phyloP scores from a whole-genome alignment of 2,797 vertebrate genomes.

The Numenius phaeopus region DNA sequence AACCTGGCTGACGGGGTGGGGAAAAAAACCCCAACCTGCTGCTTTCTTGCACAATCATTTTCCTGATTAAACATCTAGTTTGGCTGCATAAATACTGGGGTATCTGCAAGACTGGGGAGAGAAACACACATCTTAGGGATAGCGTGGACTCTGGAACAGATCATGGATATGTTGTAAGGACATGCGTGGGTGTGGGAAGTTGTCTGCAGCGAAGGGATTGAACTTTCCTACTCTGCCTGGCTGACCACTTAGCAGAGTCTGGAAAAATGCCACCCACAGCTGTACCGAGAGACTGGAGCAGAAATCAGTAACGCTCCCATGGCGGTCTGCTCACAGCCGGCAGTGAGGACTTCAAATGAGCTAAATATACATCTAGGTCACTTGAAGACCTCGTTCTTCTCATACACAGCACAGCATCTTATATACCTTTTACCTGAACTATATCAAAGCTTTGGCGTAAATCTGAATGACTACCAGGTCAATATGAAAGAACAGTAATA shows the following conservation, averaged over 20 bases:
- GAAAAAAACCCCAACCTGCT: not conserved
- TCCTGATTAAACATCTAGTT: not conserved
- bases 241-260: not conserved
- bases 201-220: not conserved
- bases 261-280: not conserved
- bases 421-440: not conserved
- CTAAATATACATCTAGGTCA: not conserved
- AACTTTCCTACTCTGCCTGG: not conserved
- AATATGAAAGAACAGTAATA: not conserved
- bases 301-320: not conserved
- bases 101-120: not conserved
- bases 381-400: not conserved
- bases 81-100: not conserved
- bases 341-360: not conserved
- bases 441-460: not conserved
- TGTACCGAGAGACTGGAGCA: not conserved
- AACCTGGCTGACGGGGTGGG: not conserved
- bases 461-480: not conserved
- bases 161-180: not conserved
- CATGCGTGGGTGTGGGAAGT: rapidly evolving
- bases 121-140: not conserved
- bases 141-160: not conserved
- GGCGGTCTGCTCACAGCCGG: not conserved
- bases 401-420: not conserved
- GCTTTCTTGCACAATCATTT: not conserved